Evolutionary conservation across 2,888 invertebrate genomes (phyloP).

Genomic region (Ectemnius continuus): DNA sequence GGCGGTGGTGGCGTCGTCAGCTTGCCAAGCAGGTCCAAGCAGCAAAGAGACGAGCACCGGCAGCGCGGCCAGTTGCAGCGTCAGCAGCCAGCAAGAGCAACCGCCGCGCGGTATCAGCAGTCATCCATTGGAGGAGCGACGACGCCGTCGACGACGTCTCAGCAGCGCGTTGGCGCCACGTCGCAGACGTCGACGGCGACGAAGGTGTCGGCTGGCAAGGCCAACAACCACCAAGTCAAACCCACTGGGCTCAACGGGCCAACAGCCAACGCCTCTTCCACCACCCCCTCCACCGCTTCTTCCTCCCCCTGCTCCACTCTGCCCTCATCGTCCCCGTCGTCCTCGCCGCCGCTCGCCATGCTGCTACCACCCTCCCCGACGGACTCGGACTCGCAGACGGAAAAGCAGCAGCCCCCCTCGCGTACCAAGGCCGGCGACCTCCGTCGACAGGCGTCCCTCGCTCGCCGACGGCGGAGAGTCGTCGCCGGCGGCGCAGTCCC

Average conservation of each 20-base stretch:
- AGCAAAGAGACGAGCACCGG: conserved; percentile 12
- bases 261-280: conserved; percentile 24
- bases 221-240: conserved; percentile 28
- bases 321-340: conserved; percentile 37
- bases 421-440: conserved; percentile 6
- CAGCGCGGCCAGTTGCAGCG: conserved; percentile 23
- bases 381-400: conserved; percentile 4
- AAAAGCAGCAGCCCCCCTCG: background rate
- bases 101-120: conserved; percentile 36
- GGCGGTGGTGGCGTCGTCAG: background rate
- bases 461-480: conserved; percentile 31
- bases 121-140: conserved; percentile 32
- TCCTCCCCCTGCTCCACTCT: conserved; percentile 21
- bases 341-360: conserved; percentile 44
- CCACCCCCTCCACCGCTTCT: conserved; percentile 26
- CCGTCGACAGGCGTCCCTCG: conserved; percentile 18
- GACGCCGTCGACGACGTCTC: conserved; percentile 43
- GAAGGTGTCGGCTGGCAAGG: conserved; percentile 25
- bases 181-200: conserved; percentile 51
- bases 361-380: conserved; percentile 40
- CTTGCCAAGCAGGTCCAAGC: conserved; percentile 6
- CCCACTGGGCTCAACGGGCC: background rate
- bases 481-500: conserved; percentile 40
- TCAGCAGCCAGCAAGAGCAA: conserved; percentile 32
- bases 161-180: conserved; percentile 27